Percentiles rank a stretch among this genome's conserved stretches.
Evolutionary conservation across 1,140 invertebrate genomes (phyloP).

Genomic region (Cydia pomonella): DNA sequence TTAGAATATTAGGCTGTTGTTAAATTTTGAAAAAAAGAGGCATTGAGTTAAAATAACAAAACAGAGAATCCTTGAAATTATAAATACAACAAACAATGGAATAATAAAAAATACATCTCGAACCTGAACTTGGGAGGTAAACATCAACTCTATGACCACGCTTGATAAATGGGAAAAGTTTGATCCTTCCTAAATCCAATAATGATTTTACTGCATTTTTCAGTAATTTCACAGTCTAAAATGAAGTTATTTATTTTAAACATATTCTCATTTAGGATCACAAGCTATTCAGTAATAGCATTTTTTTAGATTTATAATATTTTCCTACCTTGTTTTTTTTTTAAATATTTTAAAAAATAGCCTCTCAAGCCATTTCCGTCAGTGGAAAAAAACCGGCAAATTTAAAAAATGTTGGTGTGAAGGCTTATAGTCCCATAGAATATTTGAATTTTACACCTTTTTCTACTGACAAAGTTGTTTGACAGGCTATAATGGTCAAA

Average conservation of each 20-base stretch:
- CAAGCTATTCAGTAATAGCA: not conserved
- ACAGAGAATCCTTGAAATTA: not conserved
- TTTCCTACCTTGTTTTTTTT: too few species aligned
- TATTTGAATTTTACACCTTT: too few species aligned
- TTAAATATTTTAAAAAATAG: too few species aligned
- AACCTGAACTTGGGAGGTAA: conserved; percentile 19
- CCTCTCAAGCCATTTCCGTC: too few species aligned
- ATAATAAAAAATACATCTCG: not conserved
- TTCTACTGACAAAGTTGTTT: too few species aligned
- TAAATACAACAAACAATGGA: not conserved
- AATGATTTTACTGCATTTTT: not conserved
- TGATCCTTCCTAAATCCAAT: not conserved
- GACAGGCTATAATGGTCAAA: too few species aligned
- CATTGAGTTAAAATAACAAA: not conserved
- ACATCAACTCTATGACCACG: not conserved
- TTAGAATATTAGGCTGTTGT: not conserved
- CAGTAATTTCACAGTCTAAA: conserved; percentile 8
- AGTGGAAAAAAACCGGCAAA: too few species aligned
- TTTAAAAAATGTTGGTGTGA: too few species aligned
- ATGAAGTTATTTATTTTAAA: not conserved
- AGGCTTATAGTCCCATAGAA: too few species aligned
- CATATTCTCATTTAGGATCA: not conserved
- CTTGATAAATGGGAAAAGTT: not conserved
- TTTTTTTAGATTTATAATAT: not conserved
- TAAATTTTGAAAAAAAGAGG: not conserved